Base-by-base conservation (phyloP, 2,888 invertebrate species). In the Vanessa cardui region DNA sequence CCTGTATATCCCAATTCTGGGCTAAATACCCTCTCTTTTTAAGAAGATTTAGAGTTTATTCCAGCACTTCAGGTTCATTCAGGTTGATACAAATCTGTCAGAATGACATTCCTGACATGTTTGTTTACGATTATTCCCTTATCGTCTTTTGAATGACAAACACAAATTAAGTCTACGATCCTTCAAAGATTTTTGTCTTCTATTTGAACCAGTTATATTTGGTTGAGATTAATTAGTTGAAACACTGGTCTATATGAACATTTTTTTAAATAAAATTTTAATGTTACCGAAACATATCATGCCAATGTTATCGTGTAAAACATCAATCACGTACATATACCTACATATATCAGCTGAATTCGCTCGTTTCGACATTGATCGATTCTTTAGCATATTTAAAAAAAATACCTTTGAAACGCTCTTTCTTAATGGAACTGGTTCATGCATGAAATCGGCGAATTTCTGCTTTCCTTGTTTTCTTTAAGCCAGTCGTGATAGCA, bases 391-490 rank as follows among this genome's bases (percentile, higher is more conserved):
- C 33, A 56, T 56, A 33, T 39, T 15, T 15, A 39, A 54, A 18
- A 52, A 39, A 56, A 33, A 56, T 18, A 9, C 56, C 39, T 56
- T 39, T n/a, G 5, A 56, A 56, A 56, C 33, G 6, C 33, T 6
- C 39, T 7, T 39, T 39, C 56, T 56, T 56, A 56, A 56, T 56
- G 56, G 56, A 56, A 56, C 18, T 56, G 56, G 18, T 56, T 56
- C 56, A 56, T 56, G 56, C 56, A 56, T 56, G 33, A 33, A 56
- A 56, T 56, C 56, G 7, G 39, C 33, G 56, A 15, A 31, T 54
- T 54, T 54, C 18, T 26, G 18, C 39, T 39, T 31, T n/a, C 33
- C 18, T 56, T 56, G 56, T 18, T 56, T 56, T 18, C 33, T 56
- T 39, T 18, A 18, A 56, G 9, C 56, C 54, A 54, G 33, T 18